phyloP scores from a whole-genome alignment of 2,113 vertebrate genomes.

The Mirounga angustirostris region DNA sequence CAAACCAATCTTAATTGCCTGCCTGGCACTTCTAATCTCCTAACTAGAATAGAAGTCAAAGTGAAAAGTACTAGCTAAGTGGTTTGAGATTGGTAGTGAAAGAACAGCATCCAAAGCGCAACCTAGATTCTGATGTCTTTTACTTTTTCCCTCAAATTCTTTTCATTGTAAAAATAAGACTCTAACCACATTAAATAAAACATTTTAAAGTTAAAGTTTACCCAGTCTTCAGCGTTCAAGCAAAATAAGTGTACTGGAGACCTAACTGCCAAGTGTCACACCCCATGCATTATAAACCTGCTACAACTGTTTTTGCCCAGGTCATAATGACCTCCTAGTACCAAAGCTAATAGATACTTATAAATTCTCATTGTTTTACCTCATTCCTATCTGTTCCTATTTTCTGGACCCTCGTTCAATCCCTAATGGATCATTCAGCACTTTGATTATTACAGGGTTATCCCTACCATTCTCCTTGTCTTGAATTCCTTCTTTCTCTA shows the following conservation, averaged over 20 bases:
- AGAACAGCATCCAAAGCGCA: not conserved
- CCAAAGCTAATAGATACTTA: not conserved
- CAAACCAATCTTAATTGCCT: not conserved
- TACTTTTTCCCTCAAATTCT: not conserved
- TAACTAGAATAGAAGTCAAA: not conserved
- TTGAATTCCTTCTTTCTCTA: not conserved
- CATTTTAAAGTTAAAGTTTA: not conserved
- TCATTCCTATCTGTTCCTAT: not conserved
- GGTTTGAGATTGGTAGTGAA: not conserved
- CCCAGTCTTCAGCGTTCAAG: not conserved
- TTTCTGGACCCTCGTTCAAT: not conserved
- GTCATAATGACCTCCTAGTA: not conserved
- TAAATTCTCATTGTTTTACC: not conserved
- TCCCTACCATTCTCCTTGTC: not conserved
- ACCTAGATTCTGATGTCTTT: not conserved
- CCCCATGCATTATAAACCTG: not conserved
- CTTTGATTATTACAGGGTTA: not conserved
- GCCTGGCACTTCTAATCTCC: not conserved
- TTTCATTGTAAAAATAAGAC: slow-evolving; percentile 48
- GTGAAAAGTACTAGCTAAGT: not conserved
- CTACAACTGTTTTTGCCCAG: not conserved
- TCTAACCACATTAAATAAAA: slow-evolving; percentile 24
- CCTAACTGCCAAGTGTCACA: not conserved
- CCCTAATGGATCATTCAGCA: not conserved
- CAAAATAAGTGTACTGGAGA: not conserved